Evolutionary conservation across 2,797 vertebrate genomes (phyloP).

Genomic region (Oceanodroma leucorhoa): DNA sequence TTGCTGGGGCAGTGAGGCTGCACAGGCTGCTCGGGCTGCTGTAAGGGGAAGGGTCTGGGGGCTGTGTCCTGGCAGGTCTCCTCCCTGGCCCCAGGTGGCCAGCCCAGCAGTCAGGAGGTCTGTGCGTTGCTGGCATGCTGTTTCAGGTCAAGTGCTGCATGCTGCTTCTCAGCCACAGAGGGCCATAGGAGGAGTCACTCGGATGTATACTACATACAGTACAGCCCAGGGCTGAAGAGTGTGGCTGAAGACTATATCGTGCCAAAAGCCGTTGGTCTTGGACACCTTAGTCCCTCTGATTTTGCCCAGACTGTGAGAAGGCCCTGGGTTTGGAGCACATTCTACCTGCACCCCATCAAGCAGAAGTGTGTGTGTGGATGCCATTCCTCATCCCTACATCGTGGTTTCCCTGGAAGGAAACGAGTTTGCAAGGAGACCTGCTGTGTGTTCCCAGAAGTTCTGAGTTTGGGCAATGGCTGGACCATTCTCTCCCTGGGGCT

Average conservation of each 20-base stretch:
- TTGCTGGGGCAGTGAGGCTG: neutral
- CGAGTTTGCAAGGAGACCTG: neutral
- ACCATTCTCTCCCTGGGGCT: neutral
- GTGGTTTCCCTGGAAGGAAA: neutral
- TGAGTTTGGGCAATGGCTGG: neutral
- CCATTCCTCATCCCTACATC: accelerated
- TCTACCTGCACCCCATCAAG: accelerated
- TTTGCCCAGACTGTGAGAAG: neutral
- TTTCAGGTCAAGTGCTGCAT: neutral
- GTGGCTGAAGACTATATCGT: neutral
- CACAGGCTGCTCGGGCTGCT: neutral
- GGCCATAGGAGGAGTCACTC: accelerated
- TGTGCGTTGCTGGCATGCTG: neutral
- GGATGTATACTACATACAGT: accelerated
- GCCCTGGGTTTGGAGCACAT: neutral
- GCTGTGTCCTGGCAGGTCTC: neutral
- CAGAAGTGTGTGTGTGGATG: neutral
- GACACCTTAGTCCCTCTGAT: neutral
- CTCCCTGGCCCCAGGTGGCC: neutral
- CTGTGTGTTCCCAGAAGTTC: neutral
- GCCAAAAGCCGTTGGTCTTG: neutral
- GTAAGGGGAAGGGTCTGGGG: accelerated
- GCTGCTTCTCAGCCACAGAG: neutral
- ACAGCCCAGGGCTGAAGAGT: neutral
- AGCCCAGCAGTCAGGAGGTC: neutral